Evolutionary conservation across 2,113 vertebrate genomes (phyloP).

Genomic region (Hypanus sabinus): DNA sequence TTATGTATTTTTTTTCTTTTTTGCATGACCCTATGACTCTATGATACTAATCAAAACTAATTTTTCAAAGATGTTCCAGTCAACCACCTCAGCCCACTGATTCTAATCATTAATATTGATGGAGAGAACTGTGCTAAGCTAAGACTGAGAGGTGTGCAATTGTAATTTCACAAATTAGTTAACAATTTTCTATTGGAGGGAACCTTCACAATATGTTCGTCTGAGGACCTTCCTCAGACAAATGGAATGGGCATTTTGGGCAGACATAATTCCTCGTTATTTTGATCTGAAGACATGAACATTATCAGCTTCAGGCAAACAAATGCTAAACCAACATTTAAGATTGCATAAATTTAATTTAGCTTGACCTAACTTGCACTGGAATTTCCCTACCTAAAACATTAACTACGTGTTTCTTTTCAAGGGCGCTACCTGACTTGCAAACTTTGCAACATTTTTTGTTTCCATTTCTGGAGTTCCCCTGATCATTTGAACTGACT

Average conservation of each 20-base stretch:
- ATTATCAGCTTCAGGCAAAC: neutral
- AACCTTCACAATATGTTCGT: neutral
- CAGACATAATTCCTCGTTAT: neutral
- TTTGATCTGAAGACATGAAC: neutral
- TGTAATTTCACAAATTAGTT: neutral
- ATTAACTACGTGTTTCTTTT: no score
- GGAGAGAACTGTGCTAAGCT: neutral
- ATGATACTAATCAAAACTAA: neutral
- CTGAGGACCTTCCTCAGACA: neutral
- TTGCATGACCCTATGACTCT: neutral
- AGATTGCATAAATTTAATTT: neutral
- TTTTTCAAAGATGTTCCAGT: no score
- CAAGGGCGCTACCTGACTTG: no score
- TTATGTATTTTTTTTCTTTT: neutral
- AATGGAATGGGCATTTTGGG: no score
- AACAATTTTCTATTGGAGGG: neutral
- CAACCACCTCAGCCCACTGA: neutral
- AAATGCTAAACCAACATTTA: neutral
- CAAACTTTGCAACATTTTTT: no score
- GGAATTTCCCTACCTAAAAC: no score
- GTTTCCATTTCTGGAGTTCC: neutral
- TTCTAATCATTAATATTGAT: neutral
- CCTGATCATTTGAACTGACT: neutral
- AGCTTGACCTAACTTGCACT: neutral
- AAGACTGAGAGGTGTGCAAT: neutral